phyloP scores from a whole-genome alignment of 2,113 vertebrate genomes.

The Nothocercus nigrocapillus region DNA sequence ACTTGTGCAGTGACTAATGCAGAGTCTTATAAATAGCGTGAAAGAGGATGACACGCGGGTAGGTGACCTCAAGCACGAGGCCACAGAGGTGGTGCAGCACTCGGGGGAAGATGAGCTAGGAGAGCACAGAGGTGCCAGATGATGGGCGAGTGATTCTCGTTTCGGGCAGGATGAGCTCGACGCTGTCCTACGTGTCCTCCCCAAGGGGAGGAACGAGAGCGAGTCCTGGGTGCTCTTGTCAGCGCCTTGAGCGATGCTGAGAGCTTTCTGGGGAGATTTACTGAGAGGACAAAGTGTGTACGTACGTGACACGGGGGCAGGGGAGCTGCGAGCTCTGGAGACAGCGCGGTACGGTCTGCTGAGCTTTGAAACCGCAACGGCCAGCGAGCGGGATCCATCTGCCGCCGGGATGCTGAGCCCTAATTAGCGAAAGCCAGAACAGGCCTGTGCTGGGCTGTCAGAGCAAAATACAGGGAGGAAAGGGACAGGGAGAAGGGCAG shows the following conservation, averaged over 20 bases:
- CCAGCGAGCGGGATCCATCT: background rate
- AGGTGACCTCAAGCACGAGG: background rate
- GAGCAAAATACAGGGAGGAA: background rate
- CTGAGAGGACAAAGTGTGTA: background rate
- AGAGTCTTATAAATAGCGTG: background rate
- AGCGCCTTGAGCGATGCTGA: accelerated
- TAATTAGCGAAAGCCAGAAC: background rate
- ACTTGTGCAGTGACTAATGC: background rate
- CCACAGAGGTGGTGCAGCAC: accelerated
- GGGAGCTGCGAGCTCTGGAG: background rate
- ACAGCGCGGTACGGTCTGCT: accelerated
- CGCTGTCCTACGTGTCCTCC: background rate
- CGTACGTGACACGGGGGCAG: background rate
- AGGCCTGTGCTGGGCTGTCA: background rate
- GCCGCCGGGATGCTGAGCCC: background rate
- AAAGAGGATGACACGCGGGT: background rate
- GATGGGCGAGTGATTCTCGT: accelerated
- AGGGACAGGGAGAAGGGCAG: background rate
- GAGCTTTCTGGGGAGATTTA: accelerated
- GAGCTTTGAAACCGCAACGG: background rate
- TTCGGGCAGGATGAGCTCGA: background rate
- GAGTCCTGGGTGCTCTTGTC: background rate
- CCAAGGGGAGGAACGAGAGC: background rate
- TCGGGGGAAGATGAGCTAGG: background rate
- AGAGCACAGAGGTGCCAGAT: accelerated